These are phyloP conservation scores for Elachura formosa DNA, from an alignment of 2,113 vertebrate genomes.

Conservation along the genomic window DNA sequence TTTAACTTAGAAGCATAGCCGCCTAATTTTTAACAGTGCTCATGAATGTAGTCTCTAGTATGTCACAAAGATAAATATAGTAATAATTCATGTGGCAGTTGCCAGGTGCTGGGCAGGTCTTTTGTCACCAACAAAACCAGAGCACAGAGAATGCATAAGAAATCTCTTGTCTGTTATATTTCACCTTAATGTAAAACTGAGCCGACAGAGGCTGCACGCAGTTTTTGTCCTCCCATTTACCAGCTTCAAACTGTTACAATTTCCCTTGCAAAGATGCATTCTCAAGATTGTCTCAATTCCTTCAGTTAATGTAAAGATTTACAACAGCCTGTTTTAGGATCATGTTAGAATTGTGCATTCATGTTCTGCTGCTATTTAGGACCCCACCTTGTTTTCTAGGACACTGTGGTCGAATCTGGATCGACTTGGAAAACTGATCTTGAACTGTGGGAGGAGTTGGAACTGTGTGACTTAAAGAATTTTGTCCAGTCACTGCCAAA, in stretches of 20 bases:
- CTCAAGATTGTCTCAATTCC: neutral
- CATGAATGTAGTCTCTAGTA: neutral
- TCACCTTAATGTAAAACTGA: neutral
- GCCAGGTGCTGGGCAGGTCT: neutral
- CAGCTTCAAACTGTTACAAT: neutral
- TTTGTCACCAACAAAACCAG: neutral
- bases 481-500: slow-evolving; percentile 62
- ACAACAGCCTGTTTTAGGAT: neutral
- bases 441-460: slow-evolving; percentile 65
- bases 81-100: neutral
- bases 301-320: neutral
- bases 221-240: neutral
- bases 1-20: neutral
- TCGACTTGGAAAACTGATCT: slow-evolving; percentile 56
- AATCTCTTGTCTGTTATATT: neutral
- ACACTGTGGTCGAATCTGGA: slow-evolving; percentile 67
- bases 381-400: slow-evolving; percentile 66
- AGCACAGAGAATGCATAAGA: neutral
- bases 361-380: slow-evolving; percentile 26
- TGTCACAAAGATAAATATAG: neutral
- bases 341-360: neutral
- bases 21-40: neutral
- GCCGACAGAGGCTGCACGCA: neutral
- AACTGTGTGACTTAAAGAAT: slow-evolving; percentile 65
- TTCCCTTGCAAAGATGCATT: neutral